Conservation (phyloP, 53 echinoderm and acorn worm species). For the Astropecten irregularis region DNA sequence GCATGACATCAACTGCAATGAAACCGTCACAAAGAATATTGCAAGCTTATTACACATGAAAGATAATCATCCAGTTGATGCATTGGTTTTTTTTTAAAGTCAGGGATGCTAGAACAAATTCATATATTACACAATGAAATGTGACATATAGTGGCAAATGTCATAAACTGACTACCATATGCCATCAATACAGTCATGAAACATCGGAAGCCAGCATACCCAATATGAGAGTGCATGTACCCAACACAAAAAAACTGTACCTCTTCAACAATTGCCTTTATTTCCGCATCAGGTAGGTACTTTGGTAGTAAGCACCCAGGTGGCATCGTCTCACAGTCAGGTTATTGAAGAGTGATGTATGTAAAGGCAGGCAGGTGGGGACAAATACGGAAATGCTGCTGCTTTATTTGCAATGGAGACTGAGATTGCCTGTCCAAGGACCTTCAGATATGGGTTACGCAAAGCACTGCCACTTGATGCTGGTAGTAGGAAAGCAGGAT, state of each 20-base stretch:
- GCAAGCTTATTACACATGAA: neutral
- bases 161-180: too few species aligned
- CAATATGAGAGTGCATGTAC: neutral
- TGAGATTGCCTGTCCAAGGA: neutral
- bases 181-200: too few species aligned
- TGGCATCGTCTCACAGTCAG: neutral
- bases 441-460: neutral
- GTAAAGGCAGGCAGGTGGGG: neutral
- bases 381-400: neutral
- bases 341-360: neutral
- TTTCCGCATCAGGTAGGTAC: neutral
- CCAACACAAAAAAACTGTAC: neutral
- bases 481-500: neutral
- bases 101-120: too few species aligned
- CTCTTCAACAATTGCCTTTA: neutral
- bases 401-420: neutral
- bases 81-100: too few species aligned
- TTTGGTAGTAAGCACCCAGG: neutral
- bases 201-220: too few species aligned
- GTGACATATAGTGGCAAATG: too few species aligned
- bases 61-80: too few species aligned
- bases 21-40: neutral
- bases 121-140: too few species aligned
- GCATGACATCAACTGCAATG: neutral
- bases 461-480: neutral